phyloP scores from a whole-genome alignment of 2,797 vertebrate genomes.

The Pangasius mekongensis region DNA sequence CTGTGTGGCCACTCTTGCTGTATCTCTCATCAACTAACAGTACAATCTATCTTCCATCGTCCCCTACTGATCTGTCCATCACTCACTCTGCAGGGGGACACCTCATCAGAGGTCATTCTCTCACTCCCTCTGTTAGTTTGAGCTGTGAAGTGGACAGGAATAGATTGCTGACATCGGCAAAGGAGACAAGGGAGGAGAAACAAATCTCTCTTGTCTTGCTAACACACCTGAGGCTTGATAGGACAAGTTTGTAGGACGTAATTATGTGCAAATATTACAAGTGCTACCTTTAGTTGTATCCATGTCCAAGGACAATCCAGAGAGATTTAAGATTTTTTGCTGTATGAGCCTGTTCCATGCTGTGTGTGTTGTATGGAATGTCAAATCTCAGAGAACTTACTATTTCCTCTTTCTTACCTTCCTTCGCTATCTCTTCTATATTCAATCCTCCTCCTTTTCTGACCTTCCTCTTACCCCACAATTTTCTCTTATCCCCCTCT shows the following conservation, averaged over 20 bases:
- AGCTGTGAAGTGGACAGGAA: background rate
- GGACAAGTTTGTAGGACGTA: background rate
- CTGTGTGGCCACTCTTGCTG: background rate
- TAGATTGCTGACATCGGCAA: constrained; percentile 24
- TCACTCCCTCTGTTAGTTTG: background rate
- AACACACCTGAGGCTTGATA: constrained; percentile 11
- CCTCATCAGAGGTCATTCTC: constrained; percentile 50
- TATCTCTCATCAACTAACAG: background rate
- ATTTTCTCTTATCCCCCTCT: background rate
- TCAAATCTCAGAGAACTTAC: constrained; percentile 41
- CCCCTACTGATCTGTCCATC: constrained; percentile 18
- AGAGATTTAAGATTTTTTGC: constrained; percentile 57
- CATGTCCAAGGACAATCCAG: constrained; percentile 61
- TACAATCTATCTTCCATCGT: background rate
- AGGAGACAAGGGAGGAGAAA: constrained; percentile 13
- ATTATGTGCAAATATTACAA: background rate
- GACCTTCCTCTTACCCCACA: background rate
- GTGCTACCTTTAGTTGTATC: background rate
- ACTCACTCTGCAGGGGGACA: background rate
- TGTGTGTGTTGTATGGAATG: constrained; percentile 40
- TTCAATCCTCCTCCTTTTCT: constrained; percentile 44
- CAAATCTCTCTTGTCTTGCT: constrained; percentile 33
- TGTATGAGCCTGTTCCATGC: constrained; percentile 5
- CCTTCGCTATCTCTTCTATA: constrained; percentile 25
- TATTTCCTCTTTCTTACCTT: constrained; percentile 39